Conservation (phyloP, 2,888 invertebrate genomes). For the Biston stratarius region DNA sequence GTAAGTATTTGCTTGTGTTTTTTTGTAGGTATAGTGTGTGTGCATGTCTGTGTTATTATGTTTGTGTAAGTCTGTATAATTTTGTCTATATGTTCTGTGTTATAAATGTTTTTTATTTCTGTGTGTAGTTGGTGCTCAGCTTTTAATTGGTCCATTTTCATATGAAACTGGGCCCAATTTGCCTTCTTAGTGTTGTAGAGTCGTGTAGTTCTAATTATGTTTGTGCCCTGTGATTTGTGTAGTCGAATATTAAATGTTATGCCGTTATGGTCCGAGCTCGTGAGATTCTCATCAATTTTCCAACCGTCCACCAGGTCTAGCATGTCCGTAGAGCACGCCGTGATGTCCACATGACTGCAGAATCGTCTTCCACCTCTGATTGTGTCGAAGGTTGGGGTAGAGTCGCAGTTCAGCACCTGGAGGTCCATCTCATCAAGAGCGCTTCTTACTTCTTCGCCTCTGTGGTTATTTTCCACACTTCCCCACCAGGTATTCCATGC, state of each 20-base stretch:
- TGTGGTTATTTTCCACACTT: too few relatives aligned
- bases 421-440: too few relatives aligned
- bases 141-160: not conserved
- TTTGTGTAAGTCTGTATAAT: conserved; percentile 9
- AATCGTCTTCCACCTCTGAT: not conserved
- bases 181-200: not conserved
- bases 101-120: not conserved
- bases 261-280: not conserved
- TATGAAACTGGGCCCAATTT: conserved; percentile 2
- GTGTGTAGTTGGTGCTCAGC: not conserved
- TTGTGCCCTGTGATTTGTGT: not conserved
- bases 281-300: not conserved
- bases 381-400: too few relatives aligned
- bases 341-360: not conserved
- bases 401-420: too few relatives aligned
- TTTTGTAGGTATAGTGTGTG: conserved; percentile 5
- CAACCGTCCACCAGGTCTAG: not conserved
- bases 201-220: not conserved
- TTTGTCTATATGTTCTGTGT: conserved; percentile 2
- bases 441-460: too few relatives aligned
- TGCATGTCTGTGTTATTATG: conserved; percentile 15
- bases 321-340: not conserved
- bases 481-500: too few relatives aligned
- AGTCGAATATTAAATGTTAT: not conserved
- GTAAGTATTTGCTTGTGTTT: conserved; percentile 13